Conservation (phyloP, 1,140 invertebrate species). For the Drosophila santomea region DNA sequence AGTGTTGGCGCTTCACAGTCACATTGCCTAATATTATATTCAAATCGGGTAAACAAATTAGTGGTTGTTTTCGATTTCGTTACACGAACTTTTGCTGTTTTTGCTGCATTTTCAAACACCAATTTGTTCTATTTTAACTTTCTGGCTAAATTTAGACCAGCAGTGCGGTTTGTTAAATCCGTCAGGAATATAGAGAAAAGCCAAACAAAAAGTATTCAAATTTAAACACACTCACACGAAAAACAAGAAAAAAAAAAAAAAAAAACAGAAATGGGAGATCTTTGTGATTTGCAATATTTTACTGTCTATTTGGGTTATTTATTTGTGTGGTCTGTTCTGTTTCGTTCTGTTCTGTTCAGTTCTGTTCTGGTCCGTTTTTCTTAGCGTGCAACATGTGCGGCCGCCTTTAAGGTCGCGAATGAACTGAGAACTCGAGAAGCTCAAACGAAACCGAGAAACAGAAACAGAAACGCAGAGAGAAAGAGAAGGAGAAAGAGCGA, state of each 20-base stretch:
- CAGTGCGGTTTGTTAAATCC: slow-evolving; percentile 27
- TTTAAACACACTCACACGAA: slow-evolving; percentile 25
- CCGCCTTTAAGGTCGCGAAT: slow-evolving; percentile 69
- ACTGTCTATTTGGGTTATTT: slow-evolving; percentile 10
- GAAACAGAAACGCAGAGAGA: slow-evolving; percentile 36
- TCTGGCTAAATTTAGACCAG: slow-evolving; percentile 34
- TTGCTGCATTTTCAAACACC: slow-evolving; percentile 23
- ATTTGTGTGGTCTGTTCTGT: not conserved
- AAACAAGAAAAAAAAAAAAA: slow-evolving; percentile 21
- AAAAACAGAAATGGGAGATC: slow-evolving; percentile 32
- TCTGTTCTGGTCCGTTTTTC: not conserved
- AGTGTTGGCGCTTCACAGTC: slow-evolving; percentile 59
- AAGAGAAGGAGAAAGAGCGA: not conserved
- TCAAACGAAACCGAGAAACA: slow-evolving; percentile 22
- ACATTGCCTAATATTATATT: slow-evolving; percentile 60
- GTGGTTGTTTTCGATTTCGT: slow-evolving; percentile 4
- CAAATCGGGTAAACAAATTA: slow-evolving; percentile 17
- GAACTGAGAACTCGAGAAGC: slow-evolving; percentile 44
- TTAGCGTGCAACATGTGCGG: slow-evolving; percentile 54
- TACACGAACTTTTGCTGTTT: slow-evolving; percentile 7
- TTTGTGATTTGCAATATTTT: slow-evolving; percentile 29
- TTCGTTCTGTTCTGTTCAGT: not conserved
- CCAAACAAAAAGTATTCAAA: slow-evolving; percentile 27
- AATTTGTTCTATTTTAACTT: slow-evolving; percentile 12
- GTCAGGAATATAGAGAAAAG: slow-evolving; percentile 37